Conservation (phyloP, 2,888 invertebrate genomes). For the Aphodius sticticus region DNA sequence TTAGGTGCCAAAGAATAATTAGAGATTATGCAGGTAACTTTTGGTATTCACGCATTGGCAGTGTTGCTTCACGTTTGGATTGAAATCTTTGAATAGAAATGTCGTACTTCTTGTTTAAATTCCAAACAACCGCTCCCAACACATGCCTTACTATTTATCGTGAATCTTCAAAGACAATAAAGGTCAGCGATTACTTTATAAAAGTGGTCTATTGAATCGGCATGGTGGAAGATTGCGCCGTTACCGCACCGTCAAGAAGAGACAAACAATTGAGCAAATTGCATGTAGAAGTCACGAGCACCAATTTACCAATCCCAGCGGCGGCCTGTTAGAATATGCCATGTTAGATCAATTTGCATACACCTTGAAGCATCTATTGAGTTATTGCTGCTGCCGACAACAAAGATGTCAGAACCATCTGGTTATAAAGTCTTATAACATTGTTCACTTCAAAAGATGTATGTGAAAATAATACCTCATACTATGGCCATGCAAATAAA, state of each 20-base stretch:
- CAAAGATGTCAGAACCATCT: neutral
- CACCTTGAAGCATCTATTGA: neutral
- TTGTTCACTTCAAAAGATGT: too few relatives aligned
- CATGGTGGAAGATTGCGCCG: neutral
- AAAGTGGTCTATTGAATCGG: neutral
- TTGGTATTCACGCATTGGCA: too few relatives aligned
- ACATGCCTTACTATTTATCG: neutral
- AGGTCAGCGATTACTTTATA: constrained; percentile 7
- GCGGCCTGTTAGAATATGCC: constrained; percentile 12
- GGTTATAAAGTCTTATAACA: neutral
- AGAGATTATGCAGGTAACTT: neutral
- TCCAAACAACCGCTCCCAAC: neutral
- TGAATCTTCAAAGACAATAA: neutral
- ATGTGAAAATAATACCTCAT: too few relatives aligned
- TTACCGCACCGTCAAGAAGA: neutral
- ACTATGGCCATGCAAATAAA: too few relatives aligned
- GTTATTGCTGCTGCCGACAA: neutral
- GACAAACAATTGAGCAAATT: constrained; percentile 19
- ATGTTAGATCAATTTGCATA: neutral
- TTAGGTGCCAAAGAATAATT: neutral
- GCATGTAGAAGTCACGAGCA: constrained; percentile 23
- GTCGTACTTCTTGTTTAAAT: neutral
- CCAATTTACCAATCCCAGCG: constrained; percentile 18
- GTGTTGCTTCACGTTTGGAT: too few relatives aligned
- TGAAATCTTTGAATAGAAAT: neutral